Percentiles rank a stretch among this genome's conserved stretches.
phyloP scores from a whole-genome alignment of 2,113 vertebrate genomes.

The Cynopterus brachyotis region DNA sequence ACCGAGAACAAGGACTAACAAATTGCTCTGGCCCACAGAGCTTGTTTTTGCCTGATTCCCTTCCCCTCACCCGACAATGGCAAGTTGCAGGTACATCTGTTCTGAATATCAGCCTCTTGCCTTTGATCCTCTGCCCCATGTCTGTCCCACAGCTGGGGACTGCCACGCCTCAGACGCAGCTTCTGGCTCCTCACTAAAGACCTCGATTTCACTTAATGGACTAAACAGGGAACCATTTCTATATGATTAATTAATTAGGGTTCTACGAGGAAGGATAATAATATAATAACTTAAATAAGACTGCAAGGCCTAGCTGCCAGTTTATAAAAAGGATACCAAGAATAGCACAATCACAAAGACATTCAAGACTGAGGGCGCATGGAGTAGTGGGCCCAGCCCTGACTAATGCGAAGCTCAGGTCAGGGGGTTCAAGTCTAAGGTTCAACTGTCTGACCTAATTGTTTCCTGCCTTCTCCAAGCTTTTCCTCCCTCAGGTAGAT shows the following conservation, averaged over 20 bases:
- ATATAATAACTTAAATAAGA: constrained; percentile 68
- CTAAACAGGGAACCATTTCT: constrained; percentile 27
- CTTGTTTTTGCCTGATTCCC: neutral
- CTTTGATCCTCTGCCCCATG: neutral
- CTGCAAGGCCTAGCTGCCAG: constrained; percentile 35
- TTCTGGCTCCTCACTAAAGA: neutral
- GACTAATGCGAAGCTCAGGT: neutral
- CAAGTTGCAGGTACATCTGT: neutral
- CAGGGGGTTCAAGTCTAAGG: neutral
- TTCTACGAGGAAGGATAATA: constrained; percentile 52
- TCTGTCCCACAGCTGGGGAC: neutral
- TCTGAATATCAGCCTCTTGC: neutral
- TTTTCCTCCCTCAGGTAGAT: neutral
- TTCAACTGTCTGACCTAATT: neutral
- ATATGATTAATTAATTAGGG: constrained; percentile 74
- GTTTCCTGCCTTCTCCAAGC: neutral
- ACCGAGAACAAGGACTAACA: neutral
- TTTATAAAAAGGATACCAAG: constrained; percentile 59
- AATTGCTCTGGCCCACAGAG: neutral
- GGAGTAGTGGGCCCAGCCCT: neutral
- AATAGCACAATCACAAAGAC: neutral
- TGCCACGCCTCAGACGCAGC: neutral
- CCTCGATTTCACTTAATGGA: constrained; percentile 46
- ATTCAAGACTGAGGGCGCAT: neutral
- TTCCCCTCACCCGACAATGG: fast-evolving